These are phyloP conservation scores for Vanacampus margaritifer DNA, from an alignment of 2,113 vertebrate genomes.

Conservation along the genomic window DNA sequence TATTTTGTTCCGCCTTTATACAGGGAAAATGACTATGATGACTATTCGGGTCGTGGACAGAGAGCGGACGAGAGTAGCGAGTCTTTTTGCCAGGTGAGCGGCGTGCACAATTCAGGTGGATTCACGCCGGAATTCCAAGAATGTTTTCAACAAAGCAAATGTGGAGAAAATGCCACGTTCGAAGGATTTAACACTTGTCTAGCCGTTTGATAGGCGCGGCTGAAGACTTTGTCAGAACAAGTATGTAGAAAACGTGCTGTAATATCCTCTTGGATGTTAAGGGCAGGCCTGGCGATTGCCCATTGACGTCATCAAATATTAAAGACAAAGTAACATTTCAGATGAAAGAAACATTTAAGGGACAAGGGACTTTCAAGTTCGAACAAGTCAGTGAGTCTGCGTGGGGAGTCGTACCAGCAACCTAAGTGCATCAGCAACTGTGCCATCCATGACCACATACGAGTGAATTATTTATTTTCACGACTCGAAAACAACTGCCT, in stretches of 20 bases:
- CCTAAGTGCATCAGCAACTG: too few species aligned
- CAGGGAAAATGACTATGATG: neutral
- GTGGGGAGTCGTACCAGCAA: too few species aligned
- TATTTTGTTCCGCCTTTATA: neutral
- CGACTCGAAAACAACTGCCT: neutral
- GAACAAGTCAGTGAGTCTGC: too few species aligned
- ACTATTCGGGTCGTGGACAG: neutral
- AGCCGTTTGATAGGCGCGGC: constrained; percentile 11
- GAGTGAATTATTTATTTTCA: neutral
- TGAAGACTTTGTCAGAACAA: neutral
- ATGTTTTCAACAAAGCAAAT: neutral
- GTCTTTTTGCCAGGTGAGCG: constrained; percentile 36
- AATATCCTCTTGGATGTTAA: too few species aligned
- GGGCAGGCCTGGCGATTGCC: too few species aligned
- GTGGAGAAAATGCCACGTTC: neutral
- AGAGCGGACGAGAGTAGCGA: neutral
- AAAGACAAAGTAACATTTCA: too few species aligned
- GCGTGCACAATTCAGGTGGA: neutral
- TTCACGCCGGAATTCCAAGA: neutral
- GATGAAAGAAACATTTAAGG: too few species aligned
- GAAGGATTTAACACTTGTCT: constrained; percentile 4
- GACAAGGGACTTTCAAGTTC: too few species aligned
- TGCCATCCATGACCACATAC: too few species aligned
- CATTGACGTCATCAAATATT: too few species aligned
- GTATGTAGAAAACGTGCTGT: neutral